These are phyloP conservation scores for Aphidius colemani DNA, from an alignment of 2,888 invertebrate genomes.

Conservation along the genomic window DNA sequence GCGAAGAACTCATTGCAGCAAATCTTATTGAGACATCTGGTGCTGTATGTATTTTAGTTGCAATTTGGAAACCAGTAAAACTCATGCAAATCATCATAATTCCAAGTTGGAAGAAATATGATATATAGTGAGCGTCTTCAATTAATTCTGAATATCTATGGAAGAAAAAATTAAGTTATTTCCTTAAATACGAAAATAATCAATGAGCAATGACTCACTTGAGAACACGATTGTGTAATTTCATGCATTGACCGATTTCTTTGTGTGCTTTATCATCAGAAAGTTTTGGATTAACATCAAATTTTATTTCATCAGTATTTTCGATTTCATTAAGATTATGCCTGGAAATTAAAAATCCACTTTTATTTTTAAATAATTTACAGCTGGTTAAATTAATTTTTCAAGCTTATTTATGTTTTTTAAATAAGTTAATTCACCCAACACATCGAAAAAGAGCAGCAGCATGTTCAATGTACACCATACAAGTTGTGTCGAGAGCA, in stretches of 20 bases:
- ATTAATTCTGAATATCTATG: conserved; percentile 38
- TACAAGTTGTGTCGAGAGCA: conserved; percentile 33
- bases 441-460: conserved; percentile 34
- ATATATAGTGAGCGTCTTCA: conserved; percentile 37
- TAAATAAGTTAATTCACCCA: conserved; percentile 20
- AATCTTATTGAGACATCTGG: no score
- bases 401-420: conserved; percentile 17
- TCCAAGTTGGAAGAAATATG: conserved; percentile 43
- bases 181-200: background rate
- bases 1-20: no score
- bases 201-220: conserved; percentile 16
- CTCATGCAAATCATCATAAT: conserved; percentile 43
- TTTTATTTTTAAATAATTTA: no score
- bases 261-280: conserved; percentile 29
- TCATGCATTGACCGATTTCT: conserved; percentile 34
- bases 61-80: conserved; percentile 44
- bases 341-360: conserved; percentile 29
- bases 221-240: conserved; percentile 35
- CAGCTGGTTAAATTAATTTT: no score
- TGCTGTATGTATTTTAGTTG: no score
- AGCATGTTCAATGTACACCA: conserved; percentile 37
- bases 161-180: conserved; percentile 10
- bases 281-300: conserved; percentile 33
- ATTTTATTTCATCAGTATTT: conserved; percentile 29
- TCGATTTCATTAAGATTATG: conserved; percentile 34